Conservation (phyloP, 2,113 vertebrate genomes). For the Syngnathus scovelli region DNA sequence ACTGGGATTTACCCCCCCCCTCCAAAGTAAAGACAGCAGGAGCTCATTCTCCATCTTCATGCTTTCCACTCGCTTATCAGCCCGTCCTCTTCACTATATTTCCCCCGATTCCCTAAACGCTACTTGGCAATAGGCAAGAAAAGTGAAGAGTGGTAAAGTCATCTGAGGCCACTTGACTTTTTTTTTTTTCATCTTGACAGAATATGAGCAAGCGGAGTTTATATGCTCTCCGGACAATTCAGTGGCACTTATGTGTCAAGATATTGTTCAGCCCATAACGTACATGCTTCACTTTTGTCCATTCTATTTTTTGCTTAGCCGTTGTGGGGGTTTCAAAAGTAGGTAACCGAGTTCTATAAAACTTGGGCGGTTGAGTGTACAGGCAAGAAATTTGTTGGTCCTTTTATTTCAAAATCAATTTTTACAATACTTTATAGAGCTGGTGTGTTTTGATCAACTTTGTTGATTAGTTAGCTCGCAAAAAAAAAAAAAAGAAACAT, state of each 20-base stretch:
- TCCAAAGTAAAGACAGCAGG: constrained; percentile 46
- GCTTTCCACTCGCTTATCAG: constrained; percentile 42
- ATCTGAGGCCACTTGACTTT: constrained; percentile 16
- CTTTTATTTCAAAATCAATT: too few relatives aligned
- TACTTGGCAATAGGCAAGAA: constrained; percentile 28
- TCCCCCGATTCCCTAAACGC: constrained; percentile 32
- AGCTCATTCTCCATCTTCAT: constrained; percentile 13
- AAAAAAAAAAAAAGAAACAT: too few relatives aligned
- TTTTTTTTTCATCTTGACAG: constrained; percentile 32
- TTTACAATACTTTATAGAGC: too few relatives aligned
- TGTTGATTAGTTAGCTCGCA: too few relatives aligned
- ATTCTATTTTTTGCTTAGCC: neutral
- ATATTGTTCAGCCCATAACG: constrained; percentile 14
- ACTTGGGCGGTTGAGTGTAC: neutral
- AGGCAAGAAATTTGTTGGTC: too few relatives aligned
- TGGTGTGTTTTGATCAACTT: too few relatives aligned
- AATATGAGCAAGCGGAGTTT: constrained; percentile 19
- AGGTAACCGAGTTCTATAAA: neutral
- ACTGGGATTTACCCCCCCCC: constrained; percentile 36
- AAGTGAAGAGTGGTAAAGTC: constrained; percentile 26
- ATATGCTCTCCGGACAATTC: constrained; percentile 48
- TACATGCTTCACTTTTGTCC: neutral
- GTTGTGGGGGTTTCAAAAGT: neutral
- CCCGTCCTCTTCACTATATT: constrained; percentile 19
- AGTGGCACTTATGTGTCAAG: constrained; percentile 42